Conservation (phyloP, 2,888 invertebrate genomes). For the Xestobium rufovillosum region DNA sequence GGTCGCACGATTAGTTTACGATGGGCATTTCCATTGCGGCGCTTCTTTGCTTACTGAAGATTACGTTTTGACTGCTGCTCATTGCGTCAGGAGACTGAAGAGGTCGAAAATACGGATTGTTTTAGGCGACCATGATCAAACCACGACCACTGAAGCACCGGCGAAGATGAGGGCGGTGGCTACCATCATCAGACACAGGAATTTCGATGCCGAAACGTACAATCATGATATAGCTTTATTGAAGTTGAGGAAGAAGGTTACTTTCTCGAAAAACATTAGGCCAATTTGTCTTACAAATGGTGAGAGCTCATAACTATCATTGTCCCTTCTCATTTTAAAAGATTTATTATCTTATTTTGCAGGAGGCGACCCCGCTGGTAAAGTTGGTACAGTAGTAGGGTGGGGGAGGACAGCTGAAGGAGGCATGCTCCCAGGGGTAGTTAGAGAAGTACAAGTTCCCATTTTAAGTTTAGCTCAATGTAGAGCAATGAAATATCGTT, state of each 20-base stretch:
- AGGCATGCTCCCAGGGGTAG: slow-evolving; percentile 67
- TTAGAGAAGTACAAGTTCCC: slow-evolving; percentile 79
- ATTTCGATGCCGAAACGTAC: slow-evolving; percentile 78
- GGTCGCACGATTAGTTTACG: slow-evolving; percentile 79
- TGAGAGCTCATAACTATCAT: slow-evolving; percentile 36
- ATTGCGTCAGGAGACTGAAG: slow-evolving; percentile 72
- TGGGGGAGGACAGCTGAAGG: slow-evolving; percentile 83
- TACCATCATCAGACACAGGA: slow-evolving; percentile 68
- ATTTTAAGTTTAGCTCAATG: slow-evolving; percentile 73
- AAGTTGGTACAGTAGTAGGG: slow-evolving; percentile 71
- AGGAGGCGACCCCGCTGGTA: slow-evolving; percentile 62
- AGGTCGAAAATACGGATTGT: slow-evolving; percentile 72
- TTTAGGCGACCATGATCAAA: slow-evolving; percentile 79
- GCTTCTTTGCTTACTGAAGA: slow-evolving; percentile 75
- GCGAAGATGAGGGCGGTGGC: slow-evolving; percentile 78
- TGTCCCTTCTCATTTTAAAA: slow-evolving; percentile 3
- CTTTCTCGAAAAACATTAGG: slow-evolving; percentile 65
- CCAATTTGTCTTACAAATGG: slow-evolving; percentile 74
- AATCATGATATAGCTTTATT: slow-evolving; percentile 81
- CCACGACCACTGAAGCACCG: slow-evolving; percentile 65
- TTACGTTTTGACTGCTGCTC: slow-evolving; percentile 80
- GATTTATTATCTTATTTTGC: slow-evolving; percentile 16
- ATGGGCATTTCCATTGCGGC: slow-evolving; percentile 84
- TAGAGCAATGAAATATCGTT: slow-evolving; percentile 74
- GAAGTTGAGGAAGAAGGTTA: slow-evolving; percentile 67